Percentiles rank a stretch among this genome's conserved stretches.
Evolutionary conservation across 2,888 invertebrate genomes (phyloP).

Genomic region (Caenorhabditis wallacei): DNA sequence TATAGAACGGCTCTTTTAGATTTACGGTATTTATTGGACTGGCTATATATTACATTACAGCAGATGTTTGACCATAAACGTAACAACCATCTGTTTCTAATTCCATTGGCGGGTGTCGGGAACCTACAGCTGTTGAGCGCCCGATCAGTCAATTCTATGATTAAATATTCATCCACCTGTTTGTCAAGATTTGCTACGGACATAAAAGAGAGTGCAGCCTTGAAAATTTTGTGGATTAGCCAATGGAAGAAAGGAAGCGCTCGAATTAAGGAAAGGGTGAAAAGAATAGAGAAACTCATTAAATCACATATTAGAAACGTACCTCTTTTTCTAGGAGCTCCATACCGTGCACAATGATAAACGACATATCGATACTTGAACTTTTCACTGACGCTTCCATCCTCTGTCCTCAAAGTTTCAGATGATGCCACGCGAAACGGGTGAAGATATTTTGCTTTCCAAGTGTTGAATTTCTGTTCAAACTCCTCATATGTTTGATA

Average conservation of each 20-base stretch:
- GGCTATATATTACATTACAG: not conserved
- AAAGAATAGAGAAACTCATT: too few species aligned
- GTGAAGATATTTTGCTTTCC: constrained; percentile 76
- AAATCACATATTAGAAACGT: constrained; percentile 1
- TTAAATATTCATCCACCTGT: constrained; percentile 20
- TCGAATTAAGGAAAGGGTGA: not conserved
- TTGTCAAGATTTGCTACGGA: constrained; percentile 16
- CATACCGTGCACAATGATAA: constrained; percentile 82
- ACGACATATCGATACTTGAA: constrained; percentile 82
- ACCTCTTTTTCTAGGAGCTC: constrained; percentile 82
- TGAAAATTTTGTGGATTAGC: not conserved
- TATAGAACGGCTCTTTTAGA: not conserved
- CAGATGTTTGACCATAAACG: not conserved
- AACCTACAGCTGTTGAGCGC: constrained; percentile 9
- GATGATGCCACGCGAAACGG: constrained; percentile 81
- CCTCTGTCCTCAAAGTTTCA: constrained; percentile 74
- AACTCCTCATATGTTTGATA: constrained; percentile 76
- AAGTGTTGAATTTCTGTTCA: constrained; percentile 74
- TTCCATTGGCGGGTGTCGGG: constrained; percentile 6
- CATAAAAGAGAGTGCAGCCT: not conserved
- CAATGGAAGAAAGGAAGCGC: too few species aligned
- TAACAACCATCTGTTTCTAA: constrained; percentile 27
- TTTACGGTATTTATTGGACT: not conserved
- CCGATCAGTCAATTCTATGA: constrained; percentile 32
- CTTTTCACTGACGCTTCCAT: constrained; percentile 62